Conservation (phyloP, 2,888 invertebrate species). For the Lottia gigantea region DNA sequence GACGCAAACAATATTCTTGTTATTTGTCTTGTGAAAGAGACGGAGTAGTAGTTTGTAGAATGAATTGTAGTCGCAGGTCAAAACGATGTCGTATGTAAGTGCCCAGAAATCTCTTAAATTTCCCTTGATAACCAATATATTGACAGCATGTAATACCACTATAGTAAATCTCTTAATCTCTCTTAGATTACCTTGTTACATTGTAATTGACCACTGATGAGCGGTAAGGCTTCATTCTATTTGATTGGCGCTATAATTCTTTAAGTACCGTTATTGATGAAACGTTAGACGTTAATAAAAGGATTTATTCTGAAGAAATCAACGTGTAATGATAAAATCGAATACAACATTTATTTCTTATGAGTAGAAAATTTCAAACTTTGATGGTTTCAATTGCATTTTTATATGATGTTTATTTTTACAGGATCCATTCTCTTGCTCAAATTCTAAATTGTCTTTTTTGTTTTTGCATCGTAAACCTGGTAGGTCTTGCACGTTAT, state of each 20-base stretch:
- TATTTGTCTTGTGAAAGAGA: neutral
- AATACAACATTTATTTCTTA: too few species aligned
- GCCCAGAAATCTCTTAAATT: neutral
- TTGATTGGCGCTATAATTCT: constrained; percentile 8
- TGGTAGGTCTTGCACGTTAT: too few species aligned
- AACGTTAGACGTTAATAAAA: neutral
- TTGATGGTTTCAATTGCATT: too few species aligned
- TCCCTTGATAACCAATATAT: neutral
- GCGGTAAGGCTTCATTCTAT: neutral
- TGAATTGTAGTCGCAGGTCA: constrained; percentile 8
- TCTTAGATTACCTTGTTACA: constrained; percentile 5
- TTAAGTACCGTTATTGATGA: neutral
- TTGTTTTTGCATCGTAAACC: too few species aligned
- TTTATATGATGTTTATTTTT: too few species aligned
- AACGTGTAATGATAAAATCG: too few species aligned
- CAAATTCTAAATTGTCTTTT: too few species aligned
- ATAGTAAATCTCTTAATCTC: constrained; percentile 3
- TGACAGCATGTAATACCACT: constrained; percentile 4
- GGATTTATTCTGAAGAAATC: neutral
- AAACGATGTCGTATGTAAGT: neutral
- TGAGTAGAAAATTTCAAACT: too few species aligned
- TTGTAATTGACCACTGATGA: constrained; percentile 9
- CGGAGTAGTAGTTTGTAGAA: neutral
- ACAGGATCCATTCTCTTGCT: too few species aligned
- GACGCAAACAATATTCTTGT: constrained; percentile 7